A percentile compares a stretch with the other conserved stretches of the same genome.
phyloP scores from a whole-genome alignment of 1,140 invertebrate genomes.

The Drosophila cardini region DNA sequence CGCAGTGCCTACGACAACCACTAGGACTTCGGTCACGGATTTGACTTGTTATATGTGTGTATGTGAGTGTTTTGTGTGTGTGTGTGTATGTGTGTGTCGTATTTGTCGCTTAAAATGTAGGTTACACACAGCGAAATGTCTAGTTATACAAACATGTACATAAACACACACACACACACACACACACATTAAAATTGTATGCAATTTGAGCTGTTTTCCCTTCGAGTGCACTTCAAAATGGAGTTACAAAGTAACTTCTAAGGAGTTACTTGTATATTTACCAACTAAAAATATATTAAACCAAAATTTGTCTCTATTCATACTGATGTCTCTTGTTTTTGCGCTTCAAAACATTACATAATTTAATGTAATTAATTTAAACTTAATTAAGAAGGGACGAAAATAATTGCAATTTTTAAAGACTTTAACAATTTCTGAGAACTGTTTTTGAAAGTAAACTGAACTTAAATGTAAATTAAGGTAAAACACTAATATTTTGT shows the following conservation, averaged over 20 bases:
- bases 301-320: neutral
- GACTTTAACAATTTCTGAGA: neutral
- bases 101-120: slow-evolving; percentile 76
- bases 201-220: slow-evolving; percentile 25
- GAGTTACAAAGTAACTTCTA: slow-evolving; percentile 17
- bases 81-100: slow-evolving; percentile 33
- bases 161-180: slow-evolving; percentile 19
- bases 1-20: slow-evolving; percentile 38
- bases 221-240: slow-evolving; percentile 49
- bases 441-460: neutral
- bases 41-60: slow-evolving; percentile 57
- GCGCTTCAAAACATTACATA: neutral
- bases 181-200: slow-evolving; percentile 37
- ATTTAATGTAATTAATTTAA: slow-evolving; percentile 6
- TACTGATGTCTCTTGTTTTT: neutral
- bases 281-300: no score
- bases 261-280: neutral
- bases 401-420: neutral
- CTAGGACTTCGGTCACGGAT: slow-evolving; percentile 68
- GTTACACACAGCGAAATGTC: slow-evolving; percentile 69
- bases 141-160: slow-evolving; percentile 26
- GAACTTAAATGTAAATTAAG: no score
- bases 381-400: no score
- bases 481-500: no score
- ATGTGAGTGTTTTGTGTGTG: slow-evolving; percentile 15